Conservation (phyloP, 2,113 vertebrate species). For the Gavialis gangeticus region DNA sequence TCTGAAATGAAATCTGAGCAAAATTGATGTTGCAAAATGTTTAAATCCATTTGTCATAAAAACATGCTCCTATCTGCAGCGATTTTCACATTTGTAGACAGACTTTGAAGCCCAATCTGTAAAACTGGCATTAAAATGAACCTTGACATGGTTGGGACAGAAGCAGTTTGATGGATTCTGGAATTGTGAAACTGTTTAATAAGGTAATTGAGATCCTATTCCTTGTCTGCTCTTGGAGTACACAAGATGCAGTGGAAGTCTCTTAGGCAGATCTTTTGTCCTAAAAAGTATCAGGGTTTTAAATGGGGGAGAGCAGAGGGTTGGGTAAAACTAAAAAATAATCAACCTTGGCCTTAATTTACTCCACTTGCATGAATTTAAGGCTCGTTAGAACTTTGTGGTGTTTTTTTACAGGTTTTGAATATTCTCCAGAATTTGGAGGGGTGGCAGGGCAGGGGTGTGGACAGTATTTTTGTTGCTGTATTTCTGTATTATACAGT, state of each 20-base stretch:
- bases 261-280: not conserved
- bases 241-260: accelerated
- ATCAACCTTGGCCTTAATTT: not conserved
- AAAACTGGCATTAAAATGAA: not conserved
- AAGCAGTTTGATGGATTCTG: not conserved
- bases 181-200: not conserved
- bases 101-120: not conserved
- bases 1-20: not conserved
- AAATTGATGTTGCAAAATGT: not conserved
- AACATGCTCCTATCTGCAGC: not conserved
- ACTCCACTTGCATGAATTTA: not conserved
- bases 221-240: not conserved
- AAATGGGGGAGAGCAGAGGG: not conserved
- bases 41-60: not conserved
- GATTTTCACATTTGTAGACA: not conserved
- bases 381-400: accelerated
- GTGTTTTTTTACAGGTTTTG: not conserved
- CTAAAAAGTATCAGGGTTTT: not conserved
- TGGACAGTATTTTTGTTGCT: not conserved
- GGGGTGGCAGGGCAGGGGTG: no score
- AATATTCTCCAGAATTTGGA: not conserved
- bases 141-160: not conserved
- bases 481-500: not conserved
- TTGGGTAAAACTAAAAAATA: not conserved
- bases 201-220: not conserved